Evolutionary conservation across 2,888 invertebrate genomes (phyloP).

Genomic region (Vesta saturnalis): DNA sequence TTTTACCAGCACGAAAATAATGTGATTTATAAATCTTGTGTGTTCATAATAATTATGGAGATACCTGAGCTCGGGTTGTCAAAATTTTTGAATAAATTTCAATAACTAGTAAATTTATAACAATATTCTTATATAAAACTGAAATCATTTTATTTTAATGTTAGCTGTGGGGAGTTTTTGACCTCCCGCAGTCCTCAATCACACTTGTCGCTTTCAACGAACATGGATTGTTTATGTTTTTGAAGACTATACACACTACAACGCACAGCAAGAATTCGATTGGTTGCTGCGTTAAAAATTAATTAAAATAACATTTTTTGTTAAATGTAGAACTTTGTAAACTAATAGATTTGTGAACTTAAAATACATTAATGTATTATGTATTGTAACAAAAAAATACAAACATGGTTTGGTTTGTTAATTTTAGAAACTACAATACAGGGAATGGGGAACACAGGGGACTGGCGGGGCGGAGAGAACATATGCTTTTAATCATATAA

Average conservation of each 20-base stretch:
- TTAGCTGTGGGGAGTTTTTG: constrained; percentile 55
- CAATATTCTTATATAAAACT: constrained; percentile 52
- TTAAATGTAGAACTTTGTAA: background rate
- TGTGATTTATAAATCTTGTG: constrained; percentile 54
- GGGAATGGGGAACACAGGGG: too few relatives aligned
- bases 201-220: constrained; percentile 60
- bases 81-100: constrained; percentile 59
- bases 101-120: constrained; percentile 57
- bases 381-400: too few relatives aligned
- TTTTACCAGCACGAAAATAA: constrained; percentile 56
- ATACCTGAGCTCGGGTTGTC: constrained; percentile 51
- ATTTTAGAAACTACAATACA: too few relatives aligned
- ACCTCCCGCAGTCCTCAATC: constrained; percentile 55
- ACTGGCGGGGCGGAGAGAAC: too few relatives aligned
- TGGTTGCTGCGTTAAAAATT: constrained; percentile 23
- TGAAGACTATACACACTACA: constrained; percentile 12
- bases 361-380: background rate
- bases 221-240: constrained; percentile 50
- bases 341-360: too few relatives aligned
- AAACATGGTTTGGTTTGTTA: too few relatives aligned
- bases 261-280: constrained; percentile 33
- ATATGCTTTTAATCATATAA: background rate
- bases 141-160: constrained; percentile 58
- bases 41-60: constrained; percentile 53
- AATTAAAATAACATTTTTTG: constrained; percentile 8